phyloP scores from a whole-genome alignment of 2,113 vertebrate species.

The Vimba vimba region DNA sequence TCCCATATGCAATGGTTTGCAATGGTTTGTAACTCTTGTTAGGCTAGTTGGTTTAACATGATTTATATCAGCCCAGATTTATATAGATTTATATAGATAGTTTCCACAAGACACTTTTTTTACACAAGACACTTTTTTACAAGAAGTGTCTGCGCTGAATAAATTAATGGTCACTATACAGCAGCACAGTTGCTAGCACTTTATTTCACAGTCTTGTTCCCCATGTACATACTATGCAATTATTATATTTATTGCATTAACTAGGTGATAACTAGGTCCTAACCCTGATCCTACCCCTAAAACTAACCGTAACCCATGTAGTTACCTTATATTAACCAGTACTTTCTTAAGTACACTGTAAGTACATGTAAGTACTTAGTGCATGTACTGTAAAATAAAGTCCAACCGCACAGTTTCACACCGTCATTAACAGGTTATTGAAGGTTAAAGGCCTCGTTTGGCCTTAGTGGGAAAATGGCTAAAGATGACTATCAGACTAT shows the following conservation, averaged over 20 bases:
- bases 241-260: too few relatives aligned
- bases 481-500: slow-evolving; percentile 1
- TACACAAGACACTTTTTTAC: too few relatives aligned
- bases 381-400: too few relatives aligned
- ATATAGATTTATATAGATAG: neutral
- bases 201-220: too few relatives aligned
- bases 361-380: too few relatives aligned
- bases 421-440: neutral
- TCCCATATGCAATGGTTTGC: neutral
- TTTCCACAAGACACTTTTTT: neutral
- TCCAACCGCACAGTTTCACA: neutral
- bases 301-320: too few relatives aligned
- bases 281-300: too few relatives aligned
- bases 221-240: too few relatives aligned
- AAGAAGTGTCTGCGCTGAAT: neutral
- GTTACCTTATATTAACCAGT: too few relatives aligned
- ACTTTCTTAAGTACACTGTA: too few relatives aligned
- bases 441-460: neutral
- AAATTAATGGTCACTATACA: neutral
- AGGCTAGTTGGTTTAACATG: neutral
- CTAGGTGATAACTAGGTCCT: too few relatives aligned
- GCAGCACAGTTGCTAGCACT: neutral
- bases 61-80: neutral
- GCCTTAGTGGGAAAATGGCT: neutral
- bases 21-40: too few relatives aligned